phyloP scores from a whole-genome alignment of 2,888 invertebrate species.

The Chloroclystis v-ata region DNA sequence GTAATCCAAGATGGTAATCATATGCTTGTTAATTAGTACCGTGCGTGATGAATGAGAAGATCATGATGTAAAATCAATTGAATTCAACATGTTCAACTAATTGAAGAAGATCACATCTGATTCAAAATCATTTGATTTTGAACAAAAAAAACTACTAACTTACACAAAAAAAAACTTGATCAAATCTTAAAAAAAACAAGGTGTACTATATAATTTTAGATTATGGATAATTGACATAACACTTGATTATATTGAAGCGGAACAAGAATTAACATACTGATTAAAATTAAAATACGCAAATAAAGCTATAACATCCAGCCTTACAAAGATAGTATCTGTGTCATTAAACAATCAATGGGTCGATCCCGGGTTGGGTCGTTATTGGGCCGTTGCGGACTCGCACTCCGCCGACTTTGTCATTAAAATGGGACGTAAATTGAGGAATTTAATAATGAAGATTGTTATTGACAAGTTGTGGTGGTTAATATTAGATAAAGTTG shows the following conservation, averaged over 20 bases:
- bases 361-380: constrained; percentile 24
- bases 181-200: too few relatives aligned
- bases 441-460: constrained; percentile 26
- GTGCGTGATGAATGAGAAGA: too few relatives aligned
- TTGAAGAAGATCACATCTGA: too few relatives aligned
- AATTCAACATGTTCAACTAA: too few relatives aligned
- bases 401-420: constrained; percentile 32
- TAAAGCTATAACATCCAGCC: constrained; percentile 13
- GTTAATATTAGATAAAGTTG: constrained; percentile 13
- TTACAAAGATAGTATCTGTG: constrained; percentile 23
- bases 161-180: too few relatives aligned
- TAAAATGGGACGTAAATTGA: constrained; percentile 28
- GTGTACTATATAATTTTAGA: too few relatives aligned
- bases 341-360: constrained; percentile 33
- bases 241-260: too few relatives aligned
- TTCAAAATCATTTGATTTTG: too few relatives aligned
- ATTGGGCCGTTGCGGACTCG: constrained; percentile 25
- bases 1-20: constrained; percentile 18
- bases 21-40: constrained; percentile 8
- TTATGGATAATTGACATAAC: too few relatives aligned
- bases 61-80: too few relatives aligned
- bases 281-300: constrained; percentile 10
- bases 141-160: too few relatives aligned
- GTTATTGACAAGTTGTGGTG: constrained; percentile 24
- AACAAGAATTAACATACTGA: too few relatives aligned